Percentiles rank a stretch among this genome's conserved stretches.
Evolutionary conservation across 2,113 vertebrate genomes (phyloP).

Genomic region (Engystomops pustulosus): DNA sequence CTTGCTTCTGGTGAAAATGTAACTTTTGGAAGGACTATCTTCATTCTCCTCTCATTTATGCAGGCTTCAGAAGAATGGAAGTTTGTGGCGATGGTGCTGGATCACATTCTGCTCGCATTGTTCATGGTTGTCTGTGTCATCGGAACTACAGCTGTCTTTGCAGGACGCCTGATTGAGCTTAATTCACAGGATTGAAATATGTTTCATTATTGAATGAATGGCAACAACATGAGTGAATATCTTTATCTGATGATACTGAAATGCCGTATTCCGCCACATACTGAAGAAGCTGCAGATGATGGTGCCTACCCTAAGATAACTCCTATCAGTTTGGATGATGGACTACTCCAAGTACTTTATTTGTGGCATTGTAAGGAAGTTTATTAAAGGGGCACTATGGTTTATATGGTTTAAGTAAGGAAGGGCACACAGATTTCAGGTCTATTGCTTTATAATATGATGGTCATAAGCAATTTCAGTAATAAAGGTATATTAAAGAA

Average conservation of each 20-base stretch:
- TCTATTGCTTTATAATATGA: background rate
- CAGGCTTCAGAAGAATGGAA: slow-evolving; percentile 98
- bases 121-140: slow-evolving; percentile 96
- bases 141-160: slow-evolving; percentile 93
- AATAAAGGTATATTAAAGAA: background rate
- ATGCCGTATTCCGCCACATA: background rate
- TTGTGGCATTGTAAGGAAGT: background rate
- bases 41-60: slow-evolving; percentile 35
- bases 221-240: background rate
- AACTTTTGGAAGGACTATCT: background rate
- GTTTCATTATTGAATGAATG: background rate
- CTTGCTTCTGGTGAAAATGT: background rate
- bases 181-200: slow-evolving; percentile 81
- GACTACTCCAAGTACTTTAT: background rate
- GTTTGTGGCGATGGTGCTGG: slow-evolving; percentile 97
- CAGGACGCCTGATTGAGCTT: slow-evolving; percentile 94
- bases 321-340: background rate
- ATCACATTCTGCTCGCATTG: slow-evolving; percentile 94
- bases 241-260: background rate
- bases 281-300: background rate
- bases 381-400: no score
- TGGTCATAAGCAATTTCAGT: background rate
- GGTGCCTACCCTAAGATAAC: background rate
- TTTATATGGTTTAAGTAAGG: no score
- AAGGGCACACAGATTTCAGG: no score